Conservation (phyloP, 2,797 vertebrate genomes). For the Gephyroberyx darwinii region DNA sequence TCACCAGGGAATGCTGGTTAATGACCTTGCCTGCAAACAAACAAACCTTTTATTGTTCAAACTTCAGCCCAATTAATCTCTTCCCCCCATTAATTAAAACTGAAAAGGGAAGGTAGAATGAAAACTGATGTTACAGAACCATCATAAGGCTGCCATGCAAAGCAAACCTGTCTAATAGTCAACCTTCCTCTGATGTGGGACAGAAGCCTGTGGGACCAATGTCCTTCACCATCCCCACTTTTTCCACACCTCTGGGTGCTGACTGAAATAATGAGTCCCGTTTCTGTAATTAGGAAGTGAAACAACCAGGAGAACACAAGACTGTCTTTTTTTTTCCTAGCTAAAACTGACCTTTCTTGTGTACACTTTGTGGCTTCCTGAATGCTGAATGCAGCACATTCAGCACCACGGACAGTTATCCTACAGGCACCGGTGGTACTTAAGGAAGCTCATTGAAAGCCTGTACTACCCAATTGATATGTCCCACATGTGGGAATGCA, state of each 20-base stretch:
- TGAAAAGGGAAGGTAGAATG: conserved; percentile 12
- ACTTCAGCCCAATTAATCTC: conserved; percentile 62
- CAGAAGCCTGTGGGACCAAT: neutral
- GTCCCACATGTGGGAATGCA: too few species aligned
- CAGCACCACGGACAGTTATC: too few species aligned
- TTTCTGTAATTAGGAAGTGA: neutral
- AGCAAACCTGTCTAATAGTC: conserved; percentile 21
- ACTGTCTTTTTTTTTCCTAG: too few species aligned
- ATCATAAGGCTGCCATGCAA: conserved; percentile 9
- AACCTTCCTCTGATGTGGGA: neutral
- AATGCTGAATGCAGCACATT: too few species aligned
- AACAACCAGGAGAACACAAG: neutral
- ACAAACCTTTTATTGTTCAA: conserved; percentile 50
- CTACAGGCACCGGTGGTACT: too few species aligned
- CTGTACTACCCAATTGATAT: too few species aligned
- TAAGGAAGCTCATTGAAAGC: too few species aligned
- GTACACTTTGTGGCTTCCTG: too few species aligned
- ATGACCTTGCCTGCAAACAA: conserved; percentile 66
- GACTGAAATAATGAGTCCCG: neutral
- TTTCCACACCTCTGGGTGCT: neutral
- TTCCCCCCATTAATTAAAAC: conserved; percentile 40
- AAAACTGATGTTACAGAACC: neutral
- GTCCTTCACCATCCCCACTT: neutral
- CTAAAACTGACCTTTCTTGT: too few species aligned
- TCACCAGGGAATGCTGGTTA: conserved; percentile 39